Percentiles rank a stretch among this genome's conserved stretches.
phyloP scores from a whole-genome alignment of 1,140 invertebrate genomes.

The Semibalanus balanoides region DNA sequence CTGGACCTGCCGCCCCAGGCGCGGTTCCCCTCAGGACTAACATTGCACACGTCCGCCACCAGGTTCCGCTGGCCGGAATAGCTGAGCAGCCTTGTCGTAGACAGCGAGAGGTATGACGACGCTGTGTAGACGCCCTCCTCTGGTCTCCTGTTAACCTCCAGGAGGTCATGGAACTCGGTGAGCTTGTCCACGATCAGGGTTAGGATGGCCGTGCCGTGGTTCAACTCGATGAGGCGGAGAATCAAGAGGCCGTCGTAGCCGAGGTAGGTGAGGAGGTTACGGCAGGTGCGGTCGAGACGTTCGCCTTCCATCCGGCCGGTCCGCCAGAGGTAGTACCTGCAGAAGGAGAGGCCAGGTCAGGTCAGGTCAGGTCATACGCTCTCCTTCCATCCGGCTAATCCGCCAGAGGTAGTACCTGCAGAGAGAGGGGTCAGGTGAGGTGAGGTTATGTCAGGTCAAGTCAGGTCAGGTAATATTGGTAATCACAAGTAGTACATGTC shows the following conservation, averaged over 20 bases:
- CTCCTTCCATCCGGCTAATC: conserved; percentile 26
- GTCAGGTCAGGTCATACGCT: conserved; percentile 18
- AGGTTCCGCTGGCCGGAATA: not conserved
- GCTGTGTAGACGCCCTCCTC: conserved; percentile 16
- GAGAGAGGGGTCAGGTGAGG: not conserved
- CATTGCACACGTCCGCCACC: not conserved
- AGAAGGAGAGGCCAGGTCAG: not conserved
- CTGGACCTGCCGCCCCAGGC: not conserved
- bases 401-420: conserved; percentile 27
- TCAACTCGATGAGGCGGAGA: conserved; percentile 31
- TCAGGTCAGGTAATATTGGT: conserved; percentile 25
- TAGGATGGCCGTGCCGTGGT: conserved; percentile 30
- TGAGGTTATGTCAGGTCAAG: not conserved
- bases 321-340: conserved; percentile 27
- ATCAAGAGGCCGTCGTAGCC: conserved; percentile 33
- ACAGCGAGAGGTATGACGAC: not conserved
- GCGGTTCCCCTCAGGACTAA: not conserved
- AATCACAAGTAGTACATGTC: conserved; percentile 27
- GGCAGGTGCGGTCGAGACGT: conserved; percentile 26
- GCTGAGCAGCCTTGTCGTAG: not conserved
- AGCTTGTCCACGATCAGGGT: conserved; percentile 26
- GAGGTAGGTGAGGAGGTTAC: conserved; percentile 29
- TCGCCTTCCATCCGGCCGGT: conserved; percentile 27
- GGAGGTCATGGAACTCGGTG: conserved; percentile 22
- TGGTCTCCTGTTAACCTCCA: conserved; percentile 24